Evolutionary conservation across 2,113 vertebrate genomes (phyloP), one percentile per base, ranked within the genome.

Genomic region (Myrmecobius fasciatus): DNA sequence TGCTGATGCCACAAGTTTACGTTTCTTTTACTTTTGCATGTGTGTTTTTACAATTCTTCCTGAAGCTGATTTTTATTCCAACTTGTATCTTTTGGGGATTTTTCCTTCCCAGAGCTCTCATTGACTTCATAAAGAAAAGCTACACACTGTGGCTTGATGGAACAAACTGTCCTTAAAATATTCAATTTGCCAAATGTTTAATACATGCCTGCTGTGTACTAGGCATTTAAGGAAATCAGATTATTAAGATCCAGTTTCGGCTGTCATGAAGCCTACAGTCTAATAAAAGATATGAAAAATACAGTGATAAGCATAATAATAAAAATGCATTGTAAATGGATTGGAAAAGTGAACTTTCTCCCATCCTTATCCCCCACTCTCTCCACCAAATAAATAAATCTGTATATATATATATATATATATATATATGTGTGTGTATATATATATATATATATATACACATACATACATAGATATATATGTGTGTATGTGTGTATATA

Each of bases 91-190:
- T 97, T 91, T 95, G 93, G 96, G 95, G 91, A 52, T 3, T 93
- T 97, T 97, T 91, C 93, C 95, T 96, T 95, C 93, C 88, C 75
- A 94, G 25, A 88, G 49, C 92, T 97, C 95, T 91, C 89, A 56
- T 91, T 56, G 95, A 97, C 95, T 97, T 96, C 96, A 96, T 95
- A 96, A 95, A 28, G 89, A 94, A 89, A 75, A 88, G 25, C 52
- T 89, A 53, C 28, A 48, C 89, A 91, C 92, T 90, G 53, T 26
- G n/a, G 92, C 53, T 93, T n/a, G 5, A 75, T n/a, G 60, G 4
- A 75, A n/a, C 14, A 83, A 83, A 22, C 36, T 8, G 7, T 43
- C 20, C 67, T 83, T 83, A 83, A 83, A 83, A 83, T 43, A 83
- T 7, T 83, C 36, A 83, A 24, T 83, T 83, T 43, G 20, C 36